Evolutionary conservation across 2,888 invertebrate species (phyloP), one percentile per base, ranked within the genome.

Genomic region (Orchesella flavescens): DNA sequence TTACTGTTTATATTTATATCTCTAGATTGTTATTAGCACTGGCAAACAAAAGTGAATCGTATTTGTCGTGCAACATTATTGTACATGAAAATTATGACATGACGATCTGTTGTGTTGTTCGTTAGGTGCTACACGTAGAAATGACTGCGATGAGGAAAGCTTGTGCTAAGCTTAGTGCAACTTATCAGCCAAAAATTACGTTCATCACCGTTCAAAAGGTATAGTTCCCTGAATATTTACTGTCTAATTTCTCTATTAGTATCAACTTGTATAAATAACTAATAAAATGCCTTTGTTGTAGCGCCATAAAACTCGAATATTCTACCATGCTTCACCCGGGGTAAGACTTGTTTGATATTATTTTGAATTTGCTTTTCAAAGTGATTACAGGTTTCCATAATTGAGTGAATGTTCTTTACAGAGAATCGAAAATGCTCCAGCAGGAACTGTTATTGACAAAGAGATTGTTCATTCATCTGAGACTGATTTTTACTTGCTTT

Each of bases 121-220:
- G 34, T 4, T 12, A 86, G 86, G 91, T 91, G 13, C 68, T 88
- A 5, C 77, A 83, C 3, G 49, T 68, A 9, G 89, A 89, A 66
- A 83, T 89, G 82, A 65, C 24, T 13, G 88, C 89, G 43, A 87
- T 89, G 1, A 87, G 91, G 89, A 90, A 91, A 83, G 92, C 93
- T 1, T 93, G 93, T 87, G 24, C 91, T 90, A 89, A 24, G 5
- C 15, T 81, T 43, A 89, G 92, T 86, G 88, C 90, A 1, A 91
- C 90, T 53, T 93, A 93, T 43, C 91, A 92, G 88, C 93, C 93
- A 5, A 92, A 92, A 17, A 92, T 92, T 74, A 93, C 93, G 12
- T 93, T 92, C 89, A 91, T 93, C 75, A 92, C 92, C 10, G 93
- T 93, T n/a, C 93, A 93, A 90, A 93, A 93, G 88, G 82, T 80